Conservation (phyloP, 2,888 invertebrate species). For the Epinotia bilunana region DNA sequence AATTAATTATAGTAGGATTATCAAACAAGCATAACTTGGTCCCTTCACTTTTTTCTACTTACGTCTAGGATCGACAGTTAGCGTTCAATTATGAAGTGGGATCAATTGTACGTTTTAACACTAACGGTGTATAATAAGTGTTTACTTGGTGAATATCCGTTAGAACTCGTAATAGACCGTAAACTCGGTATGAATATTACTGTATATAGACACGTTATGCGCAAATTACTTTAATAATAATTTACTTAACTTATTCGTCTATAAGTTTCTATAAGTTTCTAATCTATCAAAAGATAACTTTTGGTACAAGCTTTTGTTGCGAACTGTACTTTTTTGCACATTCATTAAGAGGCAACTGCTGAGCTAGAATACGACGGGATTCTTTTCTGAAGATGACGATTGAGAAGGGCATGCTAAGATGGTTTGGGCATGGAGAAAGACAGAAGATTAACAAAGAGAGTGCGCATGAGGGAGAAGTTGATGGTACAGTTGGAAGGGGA, state of each 20-base stretch:
- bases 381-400: too few species aligned
- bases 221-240: not conserved
- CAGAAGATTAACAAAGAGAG: too few species aligned
- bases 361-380: too few species aligned
- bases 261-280: too few species aligned
- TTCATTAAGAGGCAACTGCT: too few species aligned
- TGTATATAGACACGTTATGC: not conserved
- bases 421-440: too few species aligned
- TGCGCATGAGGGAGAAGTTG: too few species aligned
- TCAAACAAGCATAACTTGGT: too few species aligned
- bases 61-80: not conserved
- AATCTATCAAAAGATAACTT: too few species aligned
- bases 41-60: not conserved
- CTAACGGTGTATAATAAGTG: conserved; percentile 10
- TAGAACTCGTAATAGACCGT: conserved; percentile 6
- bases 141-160: conserved; percentile 16
- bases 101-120: not conserved
- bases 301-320: not conserved
- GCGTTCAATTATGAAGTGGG: not conserved
- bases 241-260: not conserved
- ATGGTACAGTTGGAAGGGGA: too few species aligned
- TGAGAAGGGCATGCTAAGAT: too few species aligned
- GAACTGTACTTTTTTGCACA: not conserved
- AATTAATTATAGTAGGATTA: too few species aligned
- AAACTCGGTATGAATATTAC: conserved; percentile 1